phyloP scores from a whole-genome alignment of 2,113 vertebrate genomes.

The Callipepla squamata region DNA sequence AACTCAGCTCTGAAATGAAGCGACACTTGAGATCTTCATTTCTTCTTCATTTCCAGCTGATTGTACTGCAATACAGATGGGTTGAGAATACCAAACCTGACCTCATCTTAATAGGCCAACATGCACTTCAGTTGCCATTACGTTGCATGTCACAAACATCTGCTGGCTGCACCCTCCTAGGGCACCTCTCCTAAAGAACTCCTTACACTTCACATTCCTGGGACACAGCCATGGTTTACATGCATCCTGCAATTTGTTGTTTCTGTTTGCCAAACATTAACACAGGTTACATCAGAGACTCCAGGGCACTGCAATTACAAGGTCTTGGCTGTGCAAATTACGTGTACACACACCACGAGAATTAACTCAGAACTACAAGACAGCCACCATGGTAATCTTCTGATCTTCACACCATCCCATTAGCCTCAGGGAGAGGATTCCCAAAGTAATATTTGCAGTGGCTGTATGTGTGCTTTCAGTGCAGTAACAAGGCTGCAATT shows the following conservation, averaged over 20 bases:
- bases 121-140: rapidly evolving
- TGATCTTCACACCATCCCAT: background rate
- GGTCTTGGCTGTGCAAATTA: background rate
- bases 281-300: background rate
- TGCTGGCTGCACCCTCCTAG: background rate
- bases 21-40: background rate
- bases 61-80: background rate
- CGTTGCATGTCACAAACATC: background rate
- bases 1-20: background rate
- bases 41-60: background rate
- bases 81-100: background rate
- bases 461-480: background rate
- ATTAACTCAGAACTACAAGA: background rate
- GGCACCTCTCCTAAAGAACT: background rate
- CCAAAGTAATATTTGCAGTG: background rate
- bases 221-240: background rate
- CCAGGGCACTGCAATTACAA: background rate
- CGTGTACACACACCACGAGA: background rate
- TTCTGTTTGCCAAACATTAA: background rate
- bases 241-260: background rate
- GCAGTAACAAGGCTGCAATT: background rate
- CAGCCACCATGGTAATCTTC: background rate
- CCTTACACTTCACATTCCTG: background rate
- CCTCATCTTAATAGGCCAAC: background rate
- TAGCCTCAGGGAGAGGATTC: background rate